These are phyloP conservation scores for Carduelis carduelis DNA, from an alignment of 2,797 vertebrate species.

Conservation along the genomic window DNA sequence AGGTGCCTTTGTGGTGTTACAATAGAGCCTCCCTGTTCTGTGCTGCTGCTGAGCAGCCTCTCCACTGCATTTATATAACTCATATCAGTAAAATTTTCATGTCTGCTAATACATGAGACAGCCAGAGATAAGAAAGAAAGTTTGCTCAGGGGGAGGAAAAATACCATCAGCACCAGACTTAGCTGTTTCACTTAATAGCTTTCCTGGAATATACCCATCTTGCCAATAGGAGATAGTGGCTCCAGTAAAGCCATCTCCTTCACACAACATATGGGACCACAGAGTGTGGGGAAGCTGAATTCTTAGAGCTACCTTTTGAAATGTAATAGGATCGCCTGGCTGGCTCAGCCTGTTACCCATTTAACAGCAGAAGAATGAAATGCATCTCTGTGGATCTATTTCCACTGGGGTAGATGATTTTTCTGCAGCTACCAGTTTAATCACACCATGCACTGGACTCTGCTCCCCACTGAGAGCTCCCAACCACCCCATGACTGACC, in stretches of 20 bases:
- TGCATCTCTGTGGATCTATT: slow-evolving; percentile 13
- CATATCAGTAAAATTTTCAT: slow-evolving; percentile 8
- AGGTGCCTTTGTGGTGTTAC: not conserved
- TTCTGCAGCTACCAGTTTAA: slow-evolving; percentile 12
- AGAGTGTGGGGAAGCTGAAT: slow-evolving; percentile 13
- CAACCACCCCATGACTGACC: not conserved
- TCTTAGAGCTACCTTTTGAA: slow-evolving; percentile 33
- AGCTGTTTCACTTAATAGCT: slow-evolving; percentile 45
- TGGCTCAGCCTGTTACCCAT: not conserved
- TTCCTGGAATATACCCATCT: slow-evolving; percentile 37
- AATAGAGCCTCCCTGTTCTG: not conserved
- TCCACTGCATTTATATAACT: not conserved
- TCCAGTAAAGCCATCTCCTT: slow-evolving; percentile 31
- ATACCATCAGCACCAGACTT: not conserved
- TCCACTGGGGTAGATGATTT: not conserved
- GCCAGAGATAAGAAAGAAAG: not conserved
- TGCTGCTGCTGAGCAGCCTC: not conserved
- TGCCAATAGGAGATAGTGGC: slow-evolving; percentile 19
- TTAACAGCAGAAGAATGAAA: slow-evolving; percentile 19
- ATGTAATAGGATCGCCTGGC: not conserved
- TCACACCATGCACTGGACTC: not conserved
- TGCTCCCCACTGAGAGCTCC: not conserved
- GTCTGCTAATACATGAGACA: not conserved
- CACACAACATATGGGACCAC: not conserved
- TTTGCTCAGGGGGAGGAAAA: not conserved